Conservation (phyloP, 1,140 invertebrate genomes). For the Drosophila biarmipes region DNA sequence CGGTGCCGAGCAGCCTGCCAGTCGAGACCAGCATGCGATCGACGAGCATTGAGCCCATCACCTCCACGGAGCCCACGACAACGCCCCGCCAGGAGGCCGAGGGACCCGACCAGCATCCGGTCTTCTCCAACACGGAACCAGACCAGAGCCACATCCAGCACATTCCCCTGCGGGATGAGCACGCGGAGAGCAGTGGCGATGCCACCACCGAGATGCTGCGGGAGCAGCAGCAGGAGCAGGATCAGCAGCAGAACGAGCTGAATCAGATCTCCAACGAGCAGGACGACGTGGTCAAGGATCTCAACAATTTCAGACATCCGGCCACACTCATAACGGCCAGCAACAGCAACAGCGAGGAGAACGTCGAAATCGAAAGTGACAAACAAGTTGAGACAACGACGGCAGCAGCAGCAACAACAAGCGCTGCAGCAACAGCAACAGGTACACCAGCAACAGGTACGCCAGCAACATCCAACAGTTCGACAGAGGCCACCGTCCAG, state of each 20-base stretch:
- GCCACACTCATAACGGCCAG: conserved; percentile 81
- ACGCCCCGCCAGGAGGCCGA: conserved; percentile 58
- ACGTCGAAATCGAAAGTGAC: conserved; percentile 74
- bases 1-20: background rate
- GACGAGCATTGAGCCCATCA: conserved; percentile 79
- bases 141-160: conserved; percentile 71
- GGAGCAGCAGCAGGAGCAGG: conserved; percentile 34
- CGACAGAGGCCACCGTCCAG: conserved; percentile 22
- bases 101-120: conserved; percentile 22
- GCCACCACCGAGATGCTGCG: conserved; percentile 60
- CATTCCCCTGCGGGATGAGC: conserved; percentile 65
- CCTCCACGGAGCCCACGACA: conserved; percentile 79
- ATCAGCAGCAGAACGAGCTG: conserved; percentile 58
- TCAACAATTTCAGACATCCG: conserved; percentile 82
- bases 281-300: conserved; percentile 77
- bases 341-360: conserved; percentile 77
- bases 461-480: conserved; percentile 12
- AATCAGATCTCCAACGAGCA: conserved; percentile 77
- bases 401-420: conserved; percentile 17
- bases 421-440: conserved; percentile 16
- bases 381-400: conserved; percentile 41
- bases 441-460: conserved; percentile 30
- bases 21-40: conserved; percentile 57
- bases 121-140: conserved; percentile 32
- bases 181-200: conserved; percentile 57